Conservation (phyloP, 2,797 vertebrate genomes). For the Mormyrops attenuatus region DNA sequence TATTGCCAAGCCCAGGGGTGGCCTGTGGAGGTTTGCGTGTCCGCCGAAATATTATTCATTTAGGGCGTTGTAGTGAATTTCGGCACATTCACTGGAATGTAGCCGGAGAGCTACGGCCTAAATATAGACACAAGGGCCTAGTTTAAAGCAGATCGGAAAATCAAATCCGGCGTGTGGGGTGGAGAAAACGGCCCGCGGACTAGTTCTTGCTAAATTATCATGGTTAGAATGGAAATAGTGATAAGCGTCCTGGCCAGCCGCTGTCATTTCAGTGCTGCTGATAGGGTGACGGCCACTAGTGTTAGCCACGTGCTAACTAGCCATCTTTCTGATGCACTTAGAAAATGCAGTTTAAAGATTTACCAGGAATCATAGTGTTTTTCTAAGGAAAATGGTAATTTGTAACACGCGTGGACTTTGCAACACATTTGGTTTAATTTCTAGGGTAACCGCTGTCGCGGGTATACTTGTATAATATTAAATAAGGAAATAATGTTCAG, state of each 20-base stretch:
- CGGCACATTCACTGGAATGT: not conserved
- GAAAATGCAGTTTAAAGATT: not conserved
- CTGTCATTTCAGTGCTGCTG: not conserved
- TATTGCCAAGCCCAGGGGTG: not conserved
- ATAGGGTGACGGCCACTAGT: not conserved
- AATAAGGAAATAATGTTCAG: not conserved
- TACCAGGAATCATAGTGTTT: not conserved
- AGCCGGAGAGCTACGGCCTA: not conserved
- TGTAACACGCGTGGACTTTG: not conserved
- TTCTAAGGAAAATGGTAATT: not conserved
- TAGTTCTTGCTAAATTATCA: not conserved
- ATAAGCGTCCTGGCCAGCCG: not conserved
- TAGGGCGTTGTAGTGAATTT: not conserved
- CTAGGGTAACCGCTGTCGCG: not conserved
- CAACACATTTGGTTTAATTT: not conserved
- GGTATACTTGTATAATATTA: not conserved
- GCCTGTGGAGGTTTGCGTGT: not conserved
- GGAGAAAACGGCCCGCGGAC: not conserved
- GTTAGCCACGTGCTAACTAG: conserved; percentile 2
- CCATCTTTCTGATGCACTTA: not conserved
- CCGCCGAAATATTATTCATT: not conserved
- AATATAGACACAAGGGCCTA: conserved; percentile 1
- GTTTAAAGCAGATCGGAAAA: not conserved
- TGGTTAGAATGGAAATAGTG: not conserved
- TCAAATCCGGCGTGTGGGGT: not conserved